A percentile compares a stretch with the other conserved stretches of the same genome.
phyloP scores from a whole-genome alignment of 2,113 vertebrate genomes.

The Galbula dea region DNA sequence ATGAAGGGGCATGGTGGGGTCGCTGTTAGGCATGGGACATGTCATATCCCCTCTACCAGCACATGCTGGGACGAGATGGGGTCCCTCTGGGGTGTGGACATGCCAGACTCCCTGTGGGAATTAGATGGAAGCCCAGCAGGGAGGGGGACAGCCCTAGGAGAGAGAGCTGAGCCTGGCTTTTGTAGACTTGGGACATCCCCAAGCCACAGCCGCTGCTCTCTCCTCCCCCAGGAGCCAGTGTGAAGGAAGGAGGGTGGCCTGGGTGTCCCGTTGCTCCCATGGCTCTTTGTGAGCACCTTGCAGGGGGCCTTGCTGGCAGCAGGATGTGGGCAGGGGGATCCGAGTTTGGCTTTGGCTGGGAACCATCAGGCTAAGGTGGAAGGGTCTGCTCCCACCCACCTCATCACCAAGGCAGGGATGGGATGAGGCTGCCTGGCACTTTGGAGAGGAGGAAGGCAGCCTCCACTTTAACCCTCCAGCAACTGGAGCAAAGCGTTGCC shows the following conservation, averaged over 20 bases:
- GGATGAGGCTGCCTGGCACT: background rate
- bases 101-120: background rate
- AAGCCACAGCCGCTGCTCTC: background rate
- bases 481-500: background rate
- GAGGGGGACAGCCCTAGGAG: background rate
- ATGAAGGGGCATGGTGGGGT: background rate
- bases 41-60: background rate
- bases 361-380: background rate
- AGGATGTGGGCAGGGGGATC: background rate
- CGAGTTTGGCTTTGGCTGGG: background rate
- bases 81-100: background rate
- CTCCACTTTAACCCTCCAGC: background rate
- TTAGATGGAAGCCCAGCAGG: accelerated
- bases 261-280: background rate
- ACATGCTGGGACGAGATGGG: background rate
- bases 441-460: background rate
- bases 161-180: background rate
- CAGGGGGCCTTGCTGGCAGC: background rate
- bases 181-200: background rate
- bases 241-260: background rate
- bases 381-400: background rate
- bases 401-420: background rate
- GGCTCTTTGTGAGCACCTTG: accelerated
- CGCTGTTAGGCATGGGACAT: too few species aligned
- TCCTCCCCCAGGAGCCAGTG: background rate